A percentile compares a stretch with the other conserved stretches of the same genome.
Evolutionary conservation across 2,797 vertebrate genomes (phyloP).

Genomic region (Pelodytes ibericus): DNA sequence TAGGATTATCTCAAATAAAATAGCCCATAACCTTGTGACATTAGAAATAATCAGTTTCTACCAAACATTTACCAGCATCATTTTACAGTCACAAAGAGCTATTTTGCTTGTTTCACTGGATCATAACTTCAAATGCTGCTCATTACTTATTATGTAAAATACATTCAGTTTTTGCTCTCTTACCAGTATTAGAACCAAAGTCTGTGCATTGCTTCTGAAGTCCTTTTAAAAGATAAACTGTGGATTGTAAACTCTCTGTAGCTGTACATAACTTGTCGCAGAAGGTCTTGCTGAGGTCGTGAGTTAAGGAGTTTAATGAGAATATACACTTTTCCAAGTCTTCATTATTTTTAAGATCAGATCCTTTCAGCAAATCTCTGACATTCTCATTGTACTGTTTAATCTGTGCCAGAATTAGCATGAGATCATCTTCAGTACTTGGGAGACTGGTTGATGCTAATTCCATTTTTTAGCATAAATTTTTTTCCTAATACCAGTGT

Average conservation of each 20-base stretch:
- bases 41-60: too few species aligned
- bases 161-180: slow-evolving; percentile 50
- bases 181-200: slow-evolving; percentile 62
- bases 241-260: slow-evolving; percentile 57
- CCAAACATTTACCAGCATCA: too few species aligned
- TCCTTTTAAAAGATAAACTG: slow-evolving; percentile 58
- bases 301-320: slow-evolving; percentile 58
- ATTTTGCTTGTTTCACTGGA: too few species aligned
- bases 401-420: slow-evolving; percentile 64
- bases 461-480: slow-evolving; percentile 61
- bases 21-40: too few species aligned
- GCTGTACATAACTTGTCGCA: slow-evolving; percentile 60
- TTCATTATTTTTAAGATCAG: slow-evolving; percentile 47
- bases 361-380: slow-evolving; percentile 54
- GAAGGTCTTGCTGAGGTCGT: slow-evolving; percentile 63
- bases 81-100: too few species aligned
- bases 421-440: slow-evolving; percentile 57
- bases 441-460: slow-evolving; percentile 45
- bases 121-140: too few species aligned
- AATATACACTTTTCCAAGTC: slow-evolving; percentile 25
- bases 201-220: slow-evolving; percentile 60
- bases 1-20: too few species aligned
- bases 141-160: background rate
- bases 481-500: slow-evolving; percentile 29
- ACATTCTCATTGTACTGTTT: slow-evolving; percentile 60